phyloP scores from a whole-genome alignment of 1,140 invertebrate species.

The Drosophila murphyi region DNA sequence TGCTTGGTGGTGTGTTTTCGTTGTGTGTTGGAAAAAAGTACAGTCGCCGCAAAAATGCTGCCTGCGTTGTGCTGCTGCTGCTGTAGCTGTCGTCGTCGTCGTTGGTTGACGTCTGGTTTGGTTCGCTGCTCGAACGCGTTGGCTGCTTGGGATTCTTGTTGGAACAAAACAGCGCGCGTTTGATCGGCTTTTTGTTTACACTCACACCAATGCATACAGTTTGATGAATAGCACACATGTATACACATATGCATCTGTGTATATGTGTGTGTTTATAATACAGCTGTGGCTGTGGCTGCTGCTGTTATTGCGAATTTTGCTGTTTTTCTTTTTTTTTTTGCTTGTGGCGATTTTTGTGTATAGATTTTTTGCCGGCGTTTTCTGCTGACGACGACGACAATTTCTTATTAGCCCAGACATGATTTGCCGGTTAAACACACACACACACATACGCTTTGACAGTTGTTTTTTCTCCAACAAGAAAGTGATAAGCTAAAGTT shows the following conservation, averaged over 20 bases:
- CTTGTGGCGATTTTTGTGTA: conserved; percentile 37
- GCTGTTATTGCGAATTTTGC: conserved; percentile 25
- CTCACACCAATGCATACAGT: conserved; percentile 20
- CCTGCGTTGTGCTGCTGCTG: conserved; percentile 46
- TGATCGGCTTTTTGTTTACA: conserved; percentile 72
- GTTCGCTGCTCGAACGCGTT: conserved; percentile 57
- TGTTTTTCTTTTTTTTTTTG: conserved; percentile 29
- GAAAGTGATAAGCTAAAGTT: neutral
- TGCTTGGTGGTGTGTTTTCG: conserved; percentile 57
- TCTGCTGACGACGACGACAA: conserved; percentile 53
- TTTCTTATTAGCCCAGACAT: conserved; percentile 72
- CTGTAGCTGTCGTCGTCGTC: conserved; percentile 17
- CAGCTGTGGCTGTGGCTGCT: conserved; percentile 45
- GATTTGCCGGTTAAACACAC: conserved; percentile 38
- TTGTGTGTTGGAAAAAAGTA: conserved; percentile 77
- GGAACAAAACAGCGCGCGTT: conserved; percentile 61
- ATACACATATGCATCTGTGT: conserved; percentile 16
- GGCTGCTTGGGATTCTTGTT: conserved; percentile 73
- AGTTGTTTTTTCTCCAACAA: neutral
- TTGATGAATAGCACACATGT: conserved; percentile 2
- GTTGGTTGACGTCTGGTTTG: conserved; percentile 51
- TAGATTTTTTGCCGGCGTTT: conserved; percentile 74
- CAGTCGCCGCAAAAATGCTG: conserved; percentile 77
- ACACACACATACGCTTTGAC: neutral
- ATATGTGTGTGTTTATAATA: conserved; percentile 54